Evolutionary conservation across 2,888 invertebrate species (phyloP), one percentile per base, ranked within the genome.

Genomic region (Scaptomyza polygonia): DNA sequence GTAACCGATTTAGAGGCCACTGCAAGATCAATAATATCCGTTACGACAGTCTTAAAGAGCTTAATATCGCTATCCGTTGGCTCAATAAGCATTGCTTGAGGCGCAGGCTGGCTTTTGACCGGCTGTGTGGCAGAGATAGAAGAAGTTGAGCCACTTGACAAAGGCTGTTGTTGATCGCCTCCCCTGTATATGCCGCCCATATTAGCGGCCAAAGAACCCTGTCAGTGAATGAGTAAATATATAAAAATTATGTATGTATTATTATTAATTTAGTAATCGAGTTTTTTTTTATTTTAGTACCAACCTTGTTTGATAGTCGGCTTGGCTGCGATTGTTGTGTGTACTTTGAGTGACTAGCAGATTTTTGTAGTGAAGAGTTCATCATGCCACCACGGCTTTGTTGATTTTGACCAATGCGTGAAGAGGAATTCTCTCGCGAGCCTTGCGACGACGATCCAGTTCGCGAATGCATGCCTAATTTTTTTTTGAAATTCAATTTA

Each of bases 391-490:
- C 72, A 25, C 89, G 83, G 64, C 72, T 75, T 58, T 69, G 72
- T 25, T 68, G 55, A 45, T 84, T 83, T 58, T 88, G 90, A 16
- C 71, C 70, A 58, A 74, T 79, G 16, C 91, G 87, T 3, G 91
- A 90, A 2, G 90, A 88, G 0, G 92, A 92, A 53, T 85, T 92
- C 72, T 92, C 93, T 30, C 92, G 89, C 5, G 92, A 92, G 9
- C 93, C 90, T 66, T 94, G 94, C 66, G 94, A 93, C 66, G 94
- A 93, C 45, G 94, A 94, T 55, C 94, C 93, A 39, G 94, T 93
- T 67, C 94, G 92, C 7, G 94, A 93, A 72, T 92, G 92, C 45
- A 93, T 91, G 53, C 86, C 90, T 91, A 53, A 39, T 48, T 21
- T 32, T 7, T n/a, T n/a, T n/a, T n/a, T n/a, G n/a, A 5, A n/a